A percentile compares a stretch with the other conserved stretches of the same genome.
phyloP scores from a whole-genome alignment of 2,113 vertebrate genomes.

The Coryphaenoides rupestris region DNA sequence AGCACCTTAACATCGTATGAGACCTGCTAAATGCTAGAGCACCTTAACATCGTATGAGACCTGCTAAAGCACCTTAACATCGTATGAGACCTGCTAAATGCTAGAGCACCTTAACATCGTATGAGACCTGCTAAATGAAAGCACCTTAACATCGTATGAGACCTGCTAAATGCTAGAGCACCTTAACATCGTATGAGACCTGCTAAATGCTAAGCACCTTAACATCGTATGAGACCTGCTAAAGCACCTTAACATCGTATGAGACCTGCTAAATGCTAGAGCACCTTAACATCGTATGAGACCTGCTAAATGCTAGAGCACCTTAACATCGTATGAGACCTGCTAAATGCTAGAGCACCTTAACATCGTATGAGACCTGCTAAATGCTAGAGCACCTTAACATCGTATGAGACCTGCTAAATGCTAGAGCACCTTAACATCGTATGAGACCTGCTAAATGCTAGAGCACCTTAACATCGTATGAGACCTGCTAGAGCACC shows the following conservation, averaged over 20 bases:
- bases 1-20: constrained; percentile 42
- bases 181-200: constrained; percentile 44
- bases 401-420: constrained; percentile 44
- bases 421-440: constrained; percentile 41
- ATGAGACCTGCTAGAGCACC: constrained; percentile 41
- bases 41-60: constrained; percentile 45
- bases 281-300: constrained; percentile 43
- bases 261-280: constrained; percentile 45
- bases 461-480: constrained; percentile 42
- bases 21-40: constrained; percentile 40
- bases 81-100: constrained; percentile 43
- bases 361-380: constrained; percentile 44
- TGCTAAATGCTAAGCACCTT: constrained; percentile 43
- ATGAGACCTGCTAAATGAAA: constrained; percentile 47
- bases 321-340: constrained; percentile 44
- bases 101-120: no score
- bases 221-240: constrained; percentile 43
- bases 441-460: constrained; percentile 43
- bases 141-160: constrained; percentile 49
- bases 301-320: constrained; percentile 40
- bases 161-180: constrained; percentile 40
- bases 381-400: constrained; percentile 46
- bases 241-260: constrained; percentile 42
- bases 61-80: constrained; percentile 43
- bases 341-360: constrained; percentile 40